These are phyloP conservation scores for Syngnathus rostellatus DNA, from an alignment of 2,797 vertebrate genomes.

Conservation along the genomic window DNA sequence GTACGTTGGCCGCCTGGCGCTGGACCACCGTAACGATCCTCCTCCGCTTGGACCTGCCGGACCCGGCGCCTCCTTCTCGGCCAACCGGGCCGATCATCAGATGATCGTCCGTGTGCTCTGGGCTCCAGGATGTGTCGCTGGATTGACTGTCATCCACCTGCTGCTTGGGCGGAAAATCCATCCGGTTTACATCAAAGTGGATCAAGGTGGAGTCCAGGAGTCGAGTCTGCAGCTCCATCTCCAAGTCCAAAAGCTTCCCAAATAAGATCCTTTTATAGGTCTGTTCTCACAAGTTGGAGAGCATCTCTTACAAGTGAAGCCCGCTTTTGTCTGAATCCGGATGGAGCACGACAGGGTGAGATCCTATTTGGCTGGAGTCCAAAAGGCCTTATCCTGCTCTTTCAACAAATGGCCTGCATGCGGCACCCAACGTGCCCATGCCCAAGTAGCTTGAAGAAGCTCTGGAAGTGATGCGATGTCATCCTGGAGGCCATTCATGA, in stretches of 20 bases:
- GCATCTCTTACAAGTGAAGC: constrained; percentile 41
- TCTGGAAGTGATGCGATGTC: constrained; percentile 68
- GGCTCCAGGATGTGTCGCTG: constrained; percentile 39
- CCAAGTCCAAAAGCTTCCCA: neutral
- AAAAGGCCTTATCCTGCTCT: constrained; percentile 63
- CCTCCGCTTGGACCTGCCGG: constrained; percentile 74
- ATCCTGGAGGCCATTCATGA: constrained; percentile 79
- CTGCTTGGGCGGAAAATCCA: constrained; percentile 45
- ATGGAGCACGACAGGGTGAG: constrained; percentile 63
- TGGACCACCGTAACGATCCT: constrained; percentile 85
- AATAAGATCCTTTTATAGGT: neutral
- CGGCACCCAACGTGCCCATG: constrained; percentile 15
- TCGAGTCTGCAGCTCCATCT: constrained; percentile 60
- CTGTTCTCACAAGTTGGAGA: constrained; percentile 1
- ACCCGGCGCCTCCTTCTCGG: constrained; percentile 19
- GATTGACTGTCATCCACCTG: constrained; percentile 23
- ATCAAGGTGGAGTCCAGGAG: constrained; percentile 62
- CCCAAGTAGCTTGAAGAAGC: neutral
- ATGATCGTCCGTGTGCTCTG: constrained; percentile 21
- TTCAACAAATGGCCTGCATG: constrained; percentile 64
- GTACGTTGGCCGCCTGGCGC: constrained; percentile 88
- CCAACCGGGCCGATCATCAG: constrained; percentile 18
- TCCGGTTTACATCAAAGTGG: constrained; percentile 70
- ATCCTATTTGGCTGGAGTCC: constrained; percentile 80
- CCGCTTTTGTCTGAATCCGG: constrained; percentile 58